Evolutionary conservation across 1,140 invertebrate genomes (phyloP), one percentile per base, ranked within the genome.

Genomic region (Akabosia matsudoensis): DNA sequence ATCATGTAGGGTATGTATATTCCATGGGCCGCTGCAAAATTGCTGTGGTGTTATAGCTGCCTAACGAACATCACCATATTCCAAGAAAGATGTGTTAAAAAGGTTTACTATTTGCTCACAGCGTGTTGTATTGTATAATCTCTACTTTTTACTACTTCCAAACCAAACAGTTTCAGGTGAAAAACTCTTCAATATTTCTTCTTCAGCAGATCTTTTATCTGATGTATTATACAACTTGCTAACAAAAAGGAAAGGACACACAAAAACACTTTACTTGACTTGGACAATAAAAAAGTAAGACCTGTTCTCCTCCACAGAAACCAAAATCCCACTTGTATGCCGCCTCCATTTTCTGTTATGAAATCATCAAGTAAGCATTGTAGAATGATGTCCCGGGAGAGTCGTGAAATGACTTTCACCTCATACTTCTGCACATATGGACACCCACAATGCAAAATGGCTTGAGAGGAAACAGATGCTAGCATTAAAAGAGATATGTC

Each of bases 311-410:
- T 45, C 37, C 37, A 10, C 37, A 45, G 37, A n/a, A n/a, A n/a
- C n/a, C n/a, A n/a, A n/a, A 45, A 45, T 45, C 37, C 37, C 37
- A 45, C 37, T 45, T 45, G 7, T n/a, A n/a, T 45, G 37, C 37
- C 7, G 18, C 37, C 37, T 45, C 37, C 37, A 18, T 45, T 45
- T 24, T 61, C 54, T 61, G 4, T 10, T n/a, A 61, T 24, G 54
- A 61, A 61, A 61, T 61, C 54, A 61, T 61, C 54, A 61, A 16
- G 22, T 56, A 56, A 67, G 61, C 61, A 67, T 67, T 67, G 28
- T 30, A 7, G 61, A 67, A 67, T 67, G 61, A 30, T 67, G 61
- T 67, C 61, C 61, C 61, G 7, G 3, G 61, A 30, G 61, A 67
- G 30, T 30, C 1, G 1, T 67, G 61, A 67, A 67, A 67, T 22